A percentile compares a stretch with the other conserved stretches of the same genome.
These are phyloP conservation scores for Rhabdornis inornatus DNA, from an alignment of 2,113 vertebrate species.

Conservation along the genomic window DNA sequence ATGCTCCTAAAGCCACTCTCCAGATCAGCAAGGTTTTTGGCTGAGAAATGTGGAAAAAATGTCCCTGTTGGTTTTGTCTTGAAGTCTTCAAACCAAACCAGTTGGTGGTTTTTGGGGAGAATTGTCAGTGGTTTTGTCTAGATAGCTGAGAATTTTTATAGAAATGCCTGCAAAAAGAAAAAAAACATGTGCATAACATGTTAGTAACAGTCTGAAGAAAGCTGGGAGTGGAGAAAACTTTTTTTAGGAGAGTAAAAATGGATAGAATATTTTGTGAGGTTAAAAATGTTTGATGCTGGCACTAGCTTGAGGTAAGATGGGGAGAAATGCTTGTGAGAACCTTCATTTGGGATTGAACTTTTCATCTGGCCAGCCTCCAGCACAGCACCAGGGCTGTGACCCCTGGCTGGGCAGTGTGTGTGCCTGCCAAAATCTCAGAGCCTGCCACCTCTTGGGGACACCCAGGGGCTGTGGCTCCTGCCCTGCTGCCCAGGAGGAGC, in stretches of 20 bases:
- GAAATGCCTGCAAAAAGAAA: background rate
- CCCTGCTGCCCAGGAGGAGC: background rate
- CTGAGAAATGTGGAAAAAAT: background rate
- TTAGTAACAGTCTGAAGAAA: background rate
- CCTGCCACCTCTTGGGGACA: background rate
- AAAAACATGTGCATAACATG: background rate
- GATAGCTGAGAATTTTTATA: background rate
- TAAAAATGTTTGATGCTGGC: background rate
- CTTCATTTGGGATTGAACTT: background rate
- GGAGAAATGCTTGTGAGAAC: background rate
- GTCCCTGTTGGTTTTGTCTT: background rate
- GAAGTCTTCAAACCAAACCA: background rate
- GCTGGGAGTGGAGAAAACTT: background rate
- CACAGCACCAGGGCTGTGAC: fast-evolving
- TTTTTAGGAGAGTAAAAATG: background rate
- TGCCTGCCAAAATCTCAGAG: background rate
- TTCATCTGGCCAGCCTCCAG: background rate
- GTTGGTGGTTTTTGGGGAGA: background rate
- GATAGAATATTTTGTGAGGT: background rate
- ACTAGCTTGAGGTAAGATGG: background rate
- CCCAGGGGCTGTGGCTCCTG: background rate
- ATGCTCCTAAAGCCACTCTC: background rate
- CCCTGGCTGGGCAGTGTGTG: background rate
- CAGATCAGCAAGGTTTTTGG: background rate
- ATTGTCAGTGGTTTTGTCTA: background rate